Base-by-base conservation (phyloP, 2,888 invertebrate genomes). In the Theodoxus fluviatilis region DNA sequence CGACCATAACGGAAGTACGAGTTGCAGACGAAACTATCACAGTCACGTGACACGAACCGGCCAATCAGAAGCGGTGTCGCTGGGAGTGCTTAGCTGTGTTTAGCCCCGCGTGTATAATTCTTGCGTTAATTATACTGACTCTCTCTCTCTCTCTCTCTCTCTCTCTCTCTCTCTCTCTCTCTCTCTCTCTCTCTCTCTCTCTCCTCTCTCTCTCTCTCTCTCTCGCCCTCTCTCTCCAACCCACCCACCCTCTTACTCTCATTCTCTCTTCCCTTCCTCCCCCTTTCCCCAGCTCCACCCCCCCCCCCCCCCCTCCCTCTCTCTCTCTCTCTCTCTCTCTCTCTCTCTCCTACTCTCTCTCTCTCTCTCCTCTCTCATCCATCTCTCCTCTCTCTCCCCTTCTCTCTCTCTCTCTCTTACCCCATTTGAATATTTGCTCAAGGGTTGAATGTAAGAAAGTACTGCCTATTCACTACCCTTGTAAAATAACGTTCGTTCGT, bases 341-440 rank as follows among this genome's bases (percentile, higher is more conserved):
- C 66, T 47, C 9, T 66, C 47, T 35, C 25, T 47, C 47, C 47
- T 9, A n/a, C 47, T 22, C 15, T 66, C 47, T 25, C 6, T 47
- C 67, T 49, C 28, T 67, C 67, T 67, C 7, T 67, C 67, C 33
- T 18, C 35, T 52, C 52, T 3, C 52, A 47, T 67, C 25, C 33
- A 28, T 22, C 18, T 66, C 25, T 35, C 31, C 9, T 28, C 47
- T 15, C 33, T 15, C 35, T 37, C 43, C 4, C n/a, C 25, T 28
- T 40, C 25, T 65, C 40, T 25, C 35, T 40, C 40, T 67, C 25
- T 52, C 52, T n/a, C n/a, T n/a, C n/a, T n/a, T n/a, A n/a, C n/a
- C n/a, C n/a, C n/a, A n/a, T n/a, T n/a, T n/a, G n/a, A n/a, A n/a
- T n/a, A n/a, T n/a, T n/a, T n/a, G n/a, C n/a, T n/a, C n/a, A n/a